phyloP scores from a whole-genome alignment of 1,140 invertebrate species.

The Epicauta chinensis region DNA sequence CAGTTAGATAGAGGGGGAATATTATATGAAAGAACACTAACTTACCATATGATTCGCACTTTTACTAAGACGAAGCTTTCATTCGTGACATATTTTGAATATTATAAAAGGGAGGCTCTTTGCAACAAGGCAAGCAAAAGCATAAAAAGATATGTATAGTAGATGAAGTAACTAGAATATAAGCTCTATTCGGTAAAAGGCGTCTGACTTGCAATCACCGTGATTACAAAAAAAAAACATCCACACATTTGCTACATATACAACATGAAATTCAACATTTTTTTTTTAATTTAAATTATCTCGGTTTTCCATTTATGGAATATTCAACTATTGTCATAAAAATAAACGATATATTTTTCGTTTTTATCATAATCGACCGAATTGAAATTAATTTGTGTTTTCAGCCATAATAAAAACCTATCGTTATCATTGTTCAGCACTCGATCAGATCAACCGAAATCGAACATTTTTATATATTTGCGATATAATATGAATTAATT shows the following conservation, averaged over 20 bases:
- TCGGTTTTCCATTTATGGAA: too few relatives aligned
- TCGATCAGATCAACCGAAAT: too few relatives aligned
- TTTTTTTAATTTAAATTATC: too few relatives aligned
- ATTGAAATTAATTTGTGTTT: too few relatives aligned
- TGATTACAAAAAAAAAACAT: conserved; percentile 10
- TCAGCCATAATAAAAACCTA: too few relatives aligned
- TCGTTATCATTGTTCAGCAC: too few relatives aligned
- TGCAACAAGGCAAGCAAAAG: conserved; percentile 7
- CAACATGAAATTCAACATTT: too few relatives aligned
- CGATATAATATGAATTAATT: too few relatives aligned
- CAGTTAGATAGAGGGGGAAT: neutral
- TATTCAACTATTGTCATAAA: too few relatives aligned
- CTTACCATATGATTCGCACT: neutral
- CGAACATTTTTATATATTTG: too few relatives aligned
- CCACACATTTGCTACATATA: neutral
- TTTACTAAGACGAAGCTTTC: neutral
- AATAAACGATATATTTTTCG: too few relatives aligned
- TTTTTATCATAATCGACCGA: too few relatives aligned
- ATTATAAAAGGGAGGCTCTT: conserved; percentile 1
- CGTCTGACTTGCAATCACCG: conserved; percentile 6
- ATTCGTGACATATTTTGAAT: conserved; percentile 8
- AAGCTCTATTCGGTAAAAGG: conserved; percentile 8
- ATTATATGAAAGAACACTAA: conserved; percentile 3
- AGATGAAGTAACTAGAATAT: conserved; percentile 9
- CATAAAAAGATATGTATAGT: conserved; percentile 2